Evolutionary conservation across 2,888 invertebrate species (phyloP).

Genomic region (Lepidochitona cinerea): DNA sequence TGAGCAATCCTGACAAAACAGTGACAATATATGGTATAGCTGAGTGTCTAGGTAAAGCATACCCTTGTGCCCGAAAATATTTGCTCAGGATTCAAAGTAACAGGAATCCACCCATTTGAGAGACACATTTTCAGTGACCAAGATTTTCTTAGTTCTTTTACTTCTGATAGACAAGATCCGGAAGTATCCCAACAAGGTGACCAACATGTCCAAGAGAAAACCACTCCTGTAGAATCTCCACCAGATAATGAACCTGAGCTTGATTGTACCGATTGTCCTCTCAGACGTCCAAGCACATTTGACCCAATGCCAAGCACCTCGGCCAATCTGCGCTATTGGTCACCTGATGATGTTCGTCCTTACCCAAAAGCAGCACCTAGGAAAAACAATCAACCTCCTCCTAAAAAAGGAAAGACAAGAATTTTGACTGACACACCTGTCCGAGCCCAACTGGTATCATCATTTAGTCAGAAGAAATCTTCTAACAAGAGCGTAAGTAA

Average conservation of each 20-base stretch:
- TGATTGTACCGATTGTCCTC: no score
- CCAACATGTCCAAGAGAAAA: no score
- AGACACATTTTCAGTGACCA: background rate
- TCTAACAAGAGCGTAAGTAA: no score
- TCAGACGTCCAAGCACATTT: no score
- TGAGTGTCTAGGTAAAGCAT: background rate
- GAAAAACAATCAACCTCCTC: no score
- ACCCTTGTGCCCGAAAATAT: conserved; percentile 57
- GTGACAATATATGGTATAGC: conserved; percentile 67
- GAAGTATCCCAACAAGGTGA: no score
- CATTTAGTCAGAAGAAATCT: no score
- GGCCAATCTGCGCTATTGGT: background rate
- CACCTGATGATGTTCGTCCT: background rate
- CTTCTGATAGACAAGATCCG: background rate
- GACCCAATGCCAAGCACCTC: no score
- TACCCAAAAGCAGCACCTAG: background rate
- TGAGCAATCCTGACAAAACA: conserved; percentile 62
- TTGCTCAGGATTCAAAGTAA: conserved; percentile 56
- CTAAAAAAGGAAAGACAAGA: no score
- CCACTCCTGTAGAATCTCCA: no score
- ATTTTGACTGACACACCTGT: background rate
- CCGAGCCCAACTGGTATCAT: no score
- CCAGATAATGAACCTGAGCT: no score
- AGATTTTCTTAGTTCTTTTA: conserved; percentile 11
- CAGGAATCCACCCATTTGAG: conserved; percentile 64